A percentile compares a stretch with the other conserved stretches of the same genome.
Conservation (phyloP, 2,797 vertebrate genomes). For the Danio tinwini region DNA sequence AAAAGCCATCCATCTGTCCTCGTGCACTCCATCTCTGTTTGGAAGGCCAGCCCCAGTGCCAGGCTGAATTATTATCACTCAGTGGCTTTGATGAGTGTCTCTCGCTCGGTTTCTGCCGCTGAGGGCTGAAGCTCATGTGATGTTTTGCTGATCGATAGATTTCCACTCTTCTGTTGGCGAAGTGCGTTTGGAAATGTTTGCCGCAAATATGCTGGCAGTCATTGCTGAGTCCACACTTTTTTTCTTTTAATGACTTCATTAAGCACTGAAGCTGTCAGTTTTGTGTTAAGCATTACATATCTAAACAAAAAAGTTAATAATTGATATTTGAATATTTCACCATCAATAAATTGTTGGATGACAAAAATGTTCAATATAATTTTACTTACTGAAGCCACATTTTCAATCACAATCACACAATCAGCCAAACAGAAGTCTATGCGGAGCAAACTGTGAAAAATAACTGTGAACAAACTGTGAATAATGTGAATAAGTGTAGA, state of each 20-base stretch:
- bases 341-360: too few species aligned
- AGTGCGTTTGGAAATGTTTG: conserved; percentile 10
- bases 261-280: background rate
- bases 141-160: conserved; percentile 41
- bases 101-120: background rate
- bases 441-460: too few species aligned
- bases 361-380: too few species aligned
- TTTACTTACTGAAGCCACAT: too few species aligned
- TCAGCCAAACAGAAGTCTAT: too few species aligned
- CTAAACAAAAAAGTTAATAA: too few species aligned
- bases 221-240: background rate
- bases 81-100: conserved; percentile 30
- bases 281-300: too few species aligned
- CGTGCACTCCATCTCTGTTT: conserved; percentile 21
- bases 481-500: too few species aligned
- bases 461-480: too few species aligned
- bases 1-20: conserved; percentile 35
- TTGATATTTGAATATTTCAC: too few species aligned
- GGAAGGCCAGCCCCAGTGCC: conserved; percentile 17
- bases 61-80: conserved; percentile 46
- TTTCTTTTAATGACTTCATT: background rate
- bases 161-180: conserved; percentile 1
- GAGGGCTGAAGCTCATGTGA: background rate
- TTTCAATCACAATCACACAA: too few species aligned
- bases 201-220: background rate